These are phyloP conservation scores for Danio jaintianensis DNA, from an alignment of 2,797 vertebrate species.

Conservation along the genomic window DNA sequence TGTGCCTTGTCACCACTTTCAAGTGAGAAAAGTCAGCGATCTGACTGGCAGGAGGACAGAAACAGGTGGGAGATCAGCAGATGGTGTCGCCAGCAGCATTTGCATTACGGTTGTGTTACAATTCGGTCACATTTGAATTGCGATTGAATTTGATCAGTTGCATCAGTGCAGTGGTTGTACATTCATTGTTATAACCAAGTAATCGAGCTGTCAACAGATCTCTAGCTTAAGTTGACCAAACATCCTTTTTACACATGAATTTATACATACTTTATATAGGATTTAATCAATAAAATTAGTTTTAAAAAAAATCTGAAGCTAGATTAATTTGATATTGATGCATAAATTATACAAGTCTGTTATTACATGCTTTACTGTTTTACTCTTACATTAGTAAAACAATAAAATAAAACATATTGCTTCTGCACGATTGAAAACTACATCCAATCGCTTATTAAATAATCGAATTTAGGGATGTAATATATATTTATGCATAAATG, in stretches of 20 bases:
- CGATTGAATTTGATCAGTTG: neutral
- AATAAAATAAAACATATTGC: neutral
- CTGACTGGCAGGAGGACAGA: neutral
- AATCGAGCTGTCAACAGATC: no score
- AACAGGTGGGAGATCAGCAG: neutral
- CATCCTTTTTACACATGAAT: neutral
- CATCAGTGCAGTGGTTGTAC: neutral
- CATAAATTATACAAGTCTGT: neutral
- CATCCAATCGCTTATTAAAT: neutral
- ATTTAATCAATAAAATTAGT: no score
- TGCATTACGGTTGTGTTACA: neutral
- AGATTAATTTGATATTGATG: no score
- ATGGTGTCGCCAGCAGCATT: neutral
- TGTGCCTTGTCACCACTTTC: neutral
- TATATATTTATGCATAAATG: neutral
- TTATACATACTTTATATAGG: no score
- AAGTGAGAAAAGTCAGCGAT: conserved; percentile 23
- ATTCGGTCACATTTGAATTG: neutral
- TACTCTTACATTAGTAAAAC: no score
- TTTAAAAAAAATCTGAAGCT: no score
- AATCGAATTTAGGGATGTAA: neutral
- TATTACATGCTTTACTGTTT: no score
- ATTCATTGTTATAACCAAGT: neutral
- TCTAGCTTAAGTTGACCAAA: neutral
- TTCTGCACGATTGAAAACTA: neutral